phyloP scores from a whole-genome alignment of 2,797 vertebrate species.

The Sylvia borin region DNA sequence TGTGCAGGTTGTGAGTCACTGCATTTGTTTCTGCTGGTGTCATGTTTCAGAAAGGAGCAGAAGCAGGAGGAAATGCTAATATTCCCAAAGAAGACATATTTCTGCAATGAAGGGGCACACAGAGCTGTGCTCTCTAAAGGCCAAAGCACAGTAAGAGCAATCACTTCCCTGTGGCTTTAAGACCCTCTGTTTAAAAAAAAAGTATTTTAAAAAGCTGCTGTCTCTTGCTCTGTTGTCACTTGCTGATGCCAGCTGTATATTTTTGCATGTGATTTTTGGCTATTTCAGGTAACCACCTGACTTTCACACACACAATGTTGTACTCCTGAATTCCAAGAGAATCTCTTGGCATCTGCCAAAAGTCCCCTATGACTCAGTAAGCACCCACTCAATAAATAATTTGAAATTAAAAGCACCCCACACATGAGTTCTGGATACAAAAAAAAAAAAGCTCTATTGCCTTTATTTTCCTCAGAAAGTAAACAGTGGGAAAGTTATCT shows the following conservation, averaged over 20 bases:
- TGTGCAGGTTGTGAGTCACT: neutral
- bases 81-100: neutral
- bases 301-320: neutral
- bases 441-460: neutral
- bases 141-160: neutral
- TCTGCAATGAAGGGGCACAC: neutral
- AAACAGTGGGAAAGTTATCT: neutral
- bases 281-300: neutral
- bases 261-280: conserved; percentile 31
- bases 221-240: neutral
- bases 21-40: conserved; percentile 1
- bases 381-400: conserved; percentile 28
- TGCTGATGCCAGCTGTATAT: neutral
- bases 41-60: neutral
- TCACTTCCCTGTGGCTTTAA: neutral
- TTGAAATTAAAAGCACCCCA: conserved; percentile 1
- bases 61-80: neutral
- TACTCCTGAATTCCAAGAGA: conserved; percentile 11
- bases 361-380: conserved; percentile 7
- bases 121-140: neutral
- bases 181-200: neutral
- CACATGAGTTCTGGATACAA: neutral
- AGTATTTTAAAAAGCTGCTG: neutral
- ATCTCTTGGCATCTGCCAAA: neutral
- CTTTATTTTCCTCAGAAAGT: conserved; percentile 4